Percentiles rank a stretch among this genome's conserved stretches.
These are phyloP conservation scores for Montipora capricornis DNA, from an alignment of 64 coral and sea anemone genomes.

Conservation along the genomic window DNA sequence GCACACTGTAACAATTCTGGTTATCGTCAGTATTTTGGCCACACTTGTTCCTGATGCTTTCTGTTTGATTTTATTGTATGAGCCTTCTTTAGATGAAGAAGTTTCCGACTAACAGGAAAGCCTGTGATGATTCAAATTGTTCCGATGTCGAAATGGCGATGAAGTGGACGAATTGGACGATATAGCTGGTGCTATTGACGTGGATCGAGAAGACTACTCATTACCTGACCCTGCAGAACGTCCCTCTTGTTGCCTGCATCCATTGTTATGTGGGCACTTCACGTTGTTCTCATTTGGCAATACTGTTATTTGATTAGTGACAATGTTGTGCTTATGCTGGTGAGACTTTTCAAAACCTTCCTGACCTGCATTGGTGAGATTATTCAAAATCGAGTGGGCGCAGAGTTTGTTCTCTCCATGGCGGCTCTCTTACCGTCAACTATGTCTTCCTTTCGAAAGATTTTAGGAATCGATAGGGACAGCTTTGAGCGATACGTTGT, in stretches of 20 bases:
- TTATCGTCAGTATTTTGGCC: not conserved
- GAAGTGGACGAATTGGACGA: not conserved
- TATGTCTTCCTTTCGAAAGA: too few relatives aligned
- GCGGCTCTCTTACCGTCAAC: too few relatives aligned
- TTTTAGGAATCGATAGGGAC: too few relatives aligned
- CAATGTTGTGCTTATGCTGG: too few relatives aligned
- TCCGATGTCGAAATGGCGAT: not conserved
- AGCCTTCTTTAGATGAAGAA: not conserved
- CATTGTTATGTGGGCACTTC: conserved; percentile 52
- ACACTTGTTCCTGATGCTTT: not conserved
- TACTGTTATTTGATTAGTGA: conserved; percentile 18
- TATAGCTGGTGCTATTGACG: not conserved
- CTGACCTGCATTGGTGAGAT: too few relatives aligned
- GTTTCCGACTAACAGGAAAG: not conserved
- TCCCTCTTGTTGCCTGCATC: not conserved
- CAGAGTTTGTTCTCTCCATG: too few relatives aligned
- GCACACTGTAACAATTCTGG: too few relatives aligned
- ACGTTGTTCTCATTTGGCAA: conserved; percentile 65
- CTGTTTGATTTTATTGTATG: not conserved
- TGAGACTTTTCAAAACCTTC: too few relatives aligned
- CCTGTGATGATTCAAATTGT: not conserved
- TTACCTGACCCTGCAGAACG: not conserved
- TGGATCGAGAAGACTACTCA: not conserved
- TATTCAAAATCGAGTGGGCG: too few relatives aligned
- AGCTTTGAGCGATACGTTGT: conserved; percentile 57